Base-by-base conservation (phyloP, 2,113 vertebrate species). In the Lates calcarifer region DNA sequence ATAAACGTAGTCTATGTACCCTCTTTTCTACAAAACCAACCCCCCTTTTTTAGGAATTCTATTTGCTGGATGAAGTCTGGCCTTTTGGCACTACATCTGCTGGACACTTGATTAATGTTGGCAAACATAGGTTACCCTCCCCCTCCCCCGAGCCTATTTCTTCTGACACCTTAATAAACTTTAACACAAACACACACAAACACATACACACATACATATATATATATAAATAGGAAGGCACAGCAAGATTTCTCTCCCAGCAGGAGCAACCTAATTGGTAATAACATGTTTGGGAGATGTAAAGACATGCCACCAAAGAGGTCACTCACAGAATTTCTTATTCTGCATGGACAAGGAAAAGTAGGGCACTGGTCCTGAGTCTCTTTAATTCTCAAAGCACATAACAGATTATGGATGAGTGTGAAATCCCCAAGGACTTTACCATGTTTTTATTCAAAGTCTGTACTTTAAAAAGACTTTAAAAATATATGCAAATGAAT, bases 271-370 rank as follows among this genome's bases (percentile, higher is more conserved):
- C 65, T 78, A 82, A 82, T 80, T 82, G 53, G 26, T 53, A 39
- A 58, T 26, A 69, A 73, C 65, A 76, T 80, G 56, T 75, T 65
- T 61, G 26, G 62, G 31, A 72, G n/a, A 37, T 73, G 84, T 83
- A 15, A 57, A 55, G 66, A 72, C 67, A 79, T 62, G 67, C 15
- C 8, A 70, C 37, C 26, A 47, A 62, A 71, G 69, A 77, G 68
- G 37, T 83, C 68, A 63, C 31, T 22, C 15, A 29, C 24, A 53
- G 14, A 68, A 22, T 63, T 12, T 74, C 1, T 53, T 62, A 39
- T 24, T 62, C 31, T 33, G 31, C n/a, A 80, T 49, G 13, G 61
- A n/a, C 53, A 53, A 56, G 14, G 33, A 35, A 67, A 74, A 74
- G 39, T 49, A 47, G 64, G 72, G 35, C 26, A 63, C 56, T 17